A percentile compares a stretch with the other conserved stretches of the same genome.
Conservation (phyloP, 2,113 vertebrate genomes). For the Formicarius rufipectus region DNA sequence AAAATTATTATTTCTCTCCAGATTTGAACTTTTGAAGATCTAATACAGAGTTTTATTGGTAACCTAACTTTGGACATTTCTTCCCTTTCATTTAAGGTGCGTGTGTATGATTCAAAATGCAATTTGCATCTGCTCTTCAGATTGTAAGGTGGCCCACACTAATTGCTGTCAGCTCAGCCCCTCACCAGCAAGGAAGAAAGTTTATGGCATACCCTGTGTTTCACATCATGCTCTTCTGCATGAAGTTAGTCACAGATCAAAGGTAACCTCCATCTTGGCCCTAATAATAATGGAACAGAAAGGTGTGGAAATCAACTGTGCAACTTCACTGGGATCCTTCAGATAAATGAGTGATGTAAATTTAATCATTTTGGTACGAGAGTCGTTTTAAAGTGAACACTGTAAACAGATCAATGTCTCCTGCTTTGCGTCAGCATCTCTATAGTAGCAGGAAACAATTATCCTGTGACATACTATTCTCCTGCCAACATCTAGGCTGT, state of each 20-base stretch:
- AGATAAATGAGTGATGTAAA: neutral
- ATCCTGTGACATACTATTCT: neutral
- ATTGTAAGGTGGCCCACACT: neutral
- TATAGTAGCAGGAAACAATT: conserved; percentile 3
- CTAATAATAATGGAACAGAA: neutral
- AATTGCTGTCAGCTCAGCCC: neutral
- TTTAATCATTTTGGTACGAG: neutral
- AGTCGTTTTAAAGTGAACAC: neutral
- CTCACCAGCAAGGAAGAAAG: neutral
- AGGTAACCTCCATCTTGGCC: neutral
- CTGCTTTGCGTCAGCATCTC: neutral
- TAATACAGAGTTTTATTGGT: neutral
- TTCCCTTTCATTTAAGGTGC: neutral
- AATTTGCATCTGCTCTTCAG: neutral
- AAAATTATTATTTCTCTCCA: neutral
- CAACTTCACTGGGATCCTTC: neutral
- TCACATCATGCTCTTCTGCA: neutral
- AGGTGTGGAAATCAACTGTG: neutral
- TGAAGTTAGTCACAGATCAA: neutral
- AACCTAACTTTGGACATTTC: neutral
- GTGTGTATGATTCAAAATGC: neutral
- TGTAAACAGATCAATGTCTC: conserved; percentile 25
- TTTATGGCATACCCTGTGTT: neutral
- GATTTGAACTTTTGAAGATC: neutral
- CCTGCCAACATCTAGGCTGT: neutral